Evolutionary conservation across 2,888 invertebrate genomes (phyloP).

Genomic region (Germaria angustata): DNA sequence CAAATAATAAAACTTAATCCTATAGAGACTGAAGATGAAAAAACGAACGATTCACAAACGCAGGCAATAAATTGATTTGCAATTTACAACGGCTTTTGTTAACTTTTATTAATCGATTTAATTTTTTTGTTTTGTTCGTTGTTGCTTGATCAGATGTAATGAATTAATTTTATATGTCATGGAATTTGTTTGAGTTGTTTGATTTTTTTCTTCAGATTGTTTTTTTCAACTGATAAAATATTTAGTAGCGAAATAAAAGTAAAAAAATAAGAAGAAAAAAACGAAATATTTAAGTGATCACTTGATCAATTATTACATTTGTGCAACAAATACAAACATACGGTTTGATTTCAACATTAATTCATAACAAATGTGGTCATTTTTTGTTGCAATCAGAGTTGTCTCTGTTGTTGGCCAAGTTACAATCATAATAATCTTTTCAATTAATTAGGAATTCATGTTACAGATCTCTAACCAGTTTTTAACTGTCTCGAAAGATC

Average conservation of each 20-base stretch:
- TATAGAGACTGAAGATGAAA: constrained; percentile 6
- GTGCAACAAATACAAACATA: constrained; percentile 12
- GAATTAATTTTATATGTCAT: constrained; percentile 57
- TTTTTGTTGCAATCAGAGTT: constrained; percentile 8
- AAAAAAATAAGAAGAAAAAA: neutral
- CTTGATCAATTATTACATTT: constrained; percentile 53
- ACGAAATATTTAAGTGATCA: constrained; percentile 44
- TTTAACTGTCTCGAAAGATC: neutral
- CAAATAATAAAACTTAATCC: constrained; percentile 31
- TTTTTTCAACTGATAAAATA: neutral
- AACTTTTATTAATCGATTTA: constrained; percentile 13
- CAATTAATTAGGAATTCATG: constrained; percentile 30
- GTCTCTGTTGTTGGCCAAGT: constrained; percentile 24
- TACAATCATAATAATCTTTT: constrained; percentile 25
- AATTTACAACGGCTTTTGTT: constrained; percentile 15
- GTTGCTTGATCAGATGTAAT: constrained; percentile 41
- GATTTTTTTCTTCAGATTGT: constrained; percentile 7
- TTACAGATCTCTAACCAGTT: constrained; percentile 35
- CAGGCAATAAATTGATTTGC: constrained; percentile 21
- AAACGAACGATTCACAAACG: constrained; percentile 25
- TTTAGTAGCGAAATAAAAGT: too few species aligned
- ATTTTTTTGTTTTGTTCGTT: constrained; percentile 7
- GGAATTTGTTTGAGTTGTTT: constrained; percentile 58
- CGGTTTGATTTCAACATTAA: constrained; percentile 7
- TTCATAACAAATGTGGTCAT: constrained; percentile 24